Base-by-base conservation (phyloP, 2,888 invertebrate genomes). In the Celastrina argiolus region DNA sequence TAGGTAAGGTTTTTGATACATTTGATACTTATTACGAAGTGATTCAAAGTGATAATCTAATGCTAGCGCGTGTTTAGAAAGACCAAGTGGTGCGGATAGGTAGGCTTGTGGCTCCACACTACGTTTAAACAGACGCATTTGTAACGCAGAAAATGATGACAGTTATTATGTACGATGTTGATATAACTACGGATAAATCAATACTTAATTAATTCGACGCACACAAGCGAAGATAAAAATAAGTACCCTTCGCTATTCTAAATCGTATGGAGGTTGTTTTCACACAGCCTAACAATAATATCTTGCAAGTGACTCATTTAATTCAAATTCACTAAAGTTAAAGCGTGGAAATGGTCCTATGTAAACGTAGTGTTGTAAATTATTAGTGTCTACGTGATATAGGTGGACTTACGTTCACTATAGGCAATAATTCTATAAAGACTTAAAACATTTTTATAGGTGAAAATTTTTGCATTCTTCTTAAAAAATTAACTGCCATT, bases 1-100 rank as follows among this genome's bases (percentile, higher is more conserved):
- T 84, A 85, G 83, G 76, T 85, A 85, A 89, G 84, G 69, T 81
- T 87, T 88, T 83, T 90, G 87, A 90, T 89, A 91, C 90, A 88
- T 90, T 91, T 90, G 90, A 90, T 90, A 91, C 88, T 86, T 88
- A 87, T 82, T 83, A 89, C 84, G 85, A 88, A 83, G 88, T 90
- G 90, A 90, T 90, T 85, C 83, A 81, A 91, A 85, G 90, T 90
- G 90, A 91, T 90, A 89, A 80, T 78, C 79, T 84, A 87, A 82
- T 77, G 69, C 77, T 87, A 89, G 82, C 80, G 84, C 78, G 87
- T 87, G 86, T 85, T 80, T 87, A 84, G 81, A 80, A 77, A 74
- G 67, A 69, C 69, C 69, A 77, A 83, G 89, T 91, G 90, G 88
- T 91, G 91, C 91, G 89, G 90, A 89, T 85, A 74, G 77, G 75